Conservation (phyloP, 2,888 invertebrate species). For the Ichneumoninae sp. region DNA sequence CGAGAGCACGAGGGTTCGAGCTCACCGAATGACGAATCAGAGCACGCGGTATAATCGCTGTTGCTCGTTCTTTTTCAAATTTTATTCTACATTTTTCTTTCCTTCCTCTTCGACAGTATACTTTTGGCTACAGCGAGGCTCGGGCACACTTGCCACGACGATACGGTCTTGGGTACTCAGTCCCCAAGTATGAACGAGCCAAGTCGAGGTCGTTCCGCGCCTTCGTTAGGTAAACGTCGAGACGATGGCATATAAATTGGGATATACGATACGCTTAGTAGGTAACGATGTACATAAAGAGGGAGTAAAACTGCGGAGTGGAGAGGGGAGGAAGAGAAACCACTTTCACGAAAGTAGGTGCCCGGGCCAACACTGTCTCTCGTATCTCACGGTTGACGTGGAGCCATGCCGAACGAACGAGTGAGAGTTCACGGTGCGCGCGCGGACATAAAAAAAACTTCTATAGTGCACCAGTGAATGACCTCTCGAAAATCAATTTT, state of each 20-base stretch:
- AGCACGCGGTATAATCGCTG: slow-evolving; percentile 1
- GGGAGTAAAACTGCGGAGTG: not conserved
- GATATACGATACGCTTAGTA: slow-evolving; percentile 30
- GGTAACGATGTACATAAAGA: slow-evolving; percentile 20
- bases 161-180: not conserved
- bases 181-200: not conserved
- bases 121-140: slow-evolving; percentile 1
- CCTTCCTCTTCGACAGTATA: not conserved
- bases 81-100: not conserved
- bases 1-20: slow-evolving; percentile 26
- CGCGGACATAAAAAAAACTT: not conserved
- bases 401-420: slow-evolving; percentile 40
- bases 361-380: slow-evolving; percentile 31
- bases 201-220: slow-evolving; percentile 53
- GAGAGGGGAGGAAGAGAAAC: slow-evolving; percentile 13
- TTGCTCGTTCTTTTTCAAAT: not conserved
- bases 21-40: slow-evolving; percentile 26
- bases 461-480: slow-evolving; percentile 11
- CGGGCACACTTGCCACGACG: not conserved
- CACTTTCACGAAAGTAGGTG: slow-evolving; percentile 62
- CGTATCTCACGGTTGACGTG: slow-evolving; percentile 44
- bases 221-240: slow-evolving; percentile 29
- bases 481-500: slow-evolving; percentile 3
- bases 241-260: slow-evolving; percentile 46
- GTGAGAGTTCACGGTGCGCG: slow-evolving; percentile 55